Base-by-base conservation (phyloP, 1,140 invertebrate genomes). In the Brevipalpus yothersi region DNA sequence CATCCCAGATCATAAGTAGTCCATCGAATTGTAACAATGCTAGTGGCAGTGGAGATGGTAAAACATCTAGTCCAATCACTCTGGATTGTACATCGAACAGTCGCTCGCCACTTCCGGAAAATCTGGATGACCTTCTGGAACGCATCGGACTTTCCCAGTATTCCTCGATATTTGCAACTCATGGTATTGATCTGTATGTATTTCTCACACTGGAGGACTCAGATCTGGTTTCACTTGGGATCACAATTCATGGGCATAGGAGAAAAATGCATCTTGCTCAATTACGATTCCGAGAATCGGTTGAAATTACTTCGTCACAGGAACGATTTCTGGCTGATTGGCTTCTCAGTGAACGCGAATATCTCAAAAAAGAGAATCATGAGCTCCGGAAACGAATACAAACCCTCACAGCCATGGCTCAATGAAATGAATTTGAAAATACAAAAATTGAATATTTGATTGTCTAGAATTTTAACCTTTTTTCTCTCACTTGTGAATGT, bases 201-300 rank as follows among this genome's bases (percentile, higher is more conserved):
- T 58, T 58, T 23, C 13, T 58, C 8, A 58, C 56, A 8, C 56
- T 58, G 11, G 43, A 23, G 8, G 56, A 58, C 41, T 10, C 40
- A 2, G 56, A 58, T 47, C 43, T 58, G 4, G n/a, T 17, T 10
- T 9, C 41, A 43, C 17, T 58, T 21, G 56, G 56, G 12, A 47
- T 58, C 9, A 43, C 41, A n/a, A 13, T 43, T 21, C 19, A 42
- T 11, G 56, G 56, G 13, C 56, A 58, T 13, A 43, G n/a, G 13
- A 40, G 41, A 13, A 58, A 58, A 58, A 13, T 58, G 2, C 13
- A 31, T 39, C 12, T 45, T 9, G 56, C 56, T 23, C 56, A 58
- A 23, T 17, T 43, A n/a, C 40, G 56, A 43, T 58, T 45, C 56
- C 40, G 56, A 13, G 56, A 58, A 43, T 58, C 56, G n/a, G 56